Evolutionary conservation across 2,113 vertebrate species (phyloP).

Genomic region (Delphinapterus leucas): DNA sequence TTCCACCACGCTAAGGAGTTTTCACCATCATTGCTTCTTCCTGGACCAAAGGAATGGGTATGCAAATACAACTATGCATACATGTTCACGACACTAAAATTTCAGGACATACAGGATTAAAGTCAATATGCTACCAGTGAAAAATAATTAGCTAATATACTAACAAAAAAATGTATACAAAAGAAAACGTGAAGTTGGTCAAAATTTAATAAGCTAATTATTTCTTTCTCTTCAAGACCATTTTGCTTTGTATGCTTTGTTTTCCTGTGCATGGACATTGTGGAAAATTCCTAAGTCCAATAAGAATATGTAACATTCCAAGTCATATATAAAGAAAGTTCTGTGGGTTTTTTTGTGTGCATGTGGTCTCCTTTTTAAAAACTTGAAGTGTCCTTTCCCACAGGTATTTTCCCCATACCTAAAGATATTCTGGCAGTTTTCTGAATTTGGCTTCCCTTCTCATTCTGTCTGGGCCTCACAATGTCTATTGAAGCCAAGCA

Average conservation of each 20-base stretch:
- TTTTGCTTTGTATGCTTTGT: neutral
- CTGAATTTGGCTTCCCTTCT: neutral
- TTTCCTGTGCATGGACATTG: neutral
- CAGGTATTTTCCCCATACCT: neutral
- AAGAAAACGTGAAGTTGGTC: neutral
- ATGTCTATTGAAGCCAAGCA: neutral
- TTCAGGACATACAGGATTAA: neutral
- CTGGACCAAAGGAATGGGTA: neutral
- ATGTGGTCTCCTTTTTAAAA: neutral
- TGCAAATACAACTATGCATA: neutral
- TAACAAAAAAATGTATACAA: neutral
- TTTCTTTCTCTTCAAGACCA: neutral
- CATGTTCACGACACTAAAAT: neutral
- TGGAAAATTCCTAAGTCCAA: neutral
- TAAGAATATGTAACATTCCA: neutral
- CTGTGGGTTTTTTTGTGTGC: neutral
- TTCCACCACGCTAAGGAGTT: neutral
- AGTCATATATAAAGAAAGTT: neutral
- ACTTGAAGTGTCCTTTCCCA: neutral
- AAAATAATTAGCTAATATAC: neutral
- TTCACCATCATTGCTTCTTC: neutral
- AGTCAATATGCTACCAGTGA: neutral
- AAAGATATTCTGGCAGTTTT: neutral
- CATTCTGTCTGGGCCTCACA: neutral
- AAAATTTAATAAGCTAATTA: conserved; percentile 28